Evolutionary conservation across 2,113 vertebrate genomes (phyloP).

Genomic region (Dasyprocta punctata): DNA sequence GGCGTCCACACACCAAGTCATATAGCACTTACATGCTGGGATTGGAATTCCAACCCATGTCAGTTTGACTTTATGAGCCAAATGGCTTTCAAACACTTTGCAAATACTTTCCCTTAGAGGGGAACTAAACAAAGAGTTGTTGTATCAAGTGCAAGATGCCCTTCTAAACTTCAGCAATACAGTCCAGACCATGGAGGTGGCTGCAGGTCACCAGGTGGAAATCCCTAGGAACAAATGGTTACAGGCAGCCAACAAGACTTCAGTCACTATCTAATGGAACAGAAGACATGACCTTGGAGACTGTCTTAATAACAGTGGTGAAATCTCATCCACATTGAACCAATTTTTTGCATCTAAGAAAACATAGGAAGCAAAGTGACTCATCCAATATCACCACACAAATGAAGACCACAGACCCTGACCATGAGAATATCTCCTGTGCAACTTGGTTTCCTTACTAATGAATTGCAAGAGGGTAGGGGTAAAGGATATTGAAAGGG

Average conservation of each 20-base stretch:
- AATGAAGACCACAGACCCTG: background rate
- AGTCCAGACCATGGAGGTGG: background rate
- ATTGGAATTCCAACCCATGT: background rate
- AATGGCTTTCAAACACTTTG: background rate
- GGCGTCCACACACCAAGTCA: background rate
- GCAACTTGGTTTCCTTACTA: background rate
- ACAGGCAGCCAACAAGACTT: background rate
- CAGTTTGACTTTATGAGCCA: background rate
- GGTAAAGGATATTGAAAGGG: no score
- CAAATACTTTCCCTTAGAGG: background rate
- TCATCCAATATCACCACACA: fast-evolving
- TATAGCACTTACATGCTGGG: no score
- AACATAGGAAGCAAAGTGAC: background rate
- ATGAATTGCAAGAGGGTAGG: background rate
- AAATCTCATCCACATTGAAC: background rate
- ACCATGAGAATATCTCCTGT: background rate
- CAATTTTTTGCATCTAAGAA: background rate
- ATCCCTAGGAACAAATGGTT: background rate
- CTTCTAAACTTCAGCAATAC: fast-evolving
- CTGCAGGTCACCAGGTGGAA: background rate
- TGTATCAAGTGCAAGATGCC: background rate
- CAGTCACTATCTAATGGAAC: background rate
- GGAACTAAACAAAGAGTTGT: background rate
- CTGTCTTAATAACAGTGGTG: background rate
- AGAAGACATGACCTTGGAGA: background rate